Percentiles rank a stretch among this genome's conserved stretches.
These are phyloP conservation scores for Odocoileus virginianus DNA, from an alignment of 2,113 vertebrate genomes.

Conservation along the genomic window DNA sequence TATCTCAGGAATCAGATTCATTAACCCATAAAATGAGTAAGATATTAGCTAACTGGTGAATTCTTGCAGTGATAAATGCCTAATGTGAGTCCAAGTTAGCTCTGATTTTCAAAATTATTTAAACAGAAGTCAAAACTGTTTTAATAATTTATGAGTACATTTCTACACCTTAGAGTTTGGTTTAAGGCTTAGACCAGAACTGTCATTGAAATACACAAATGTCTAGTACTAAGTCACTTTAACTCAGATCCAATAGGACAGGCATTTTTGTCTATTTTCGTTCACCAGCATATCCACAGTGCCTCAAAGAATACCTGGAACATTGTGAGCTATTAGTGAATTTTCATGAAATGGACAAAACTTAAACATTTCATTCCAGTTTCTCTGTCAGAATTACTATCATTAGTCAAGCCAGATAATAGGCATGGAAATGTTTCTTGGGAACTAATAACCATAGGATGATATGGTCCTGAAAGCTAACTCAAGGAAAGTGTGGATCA, in stretches of 20 bases:
- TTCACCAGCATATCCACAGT: not conserved
- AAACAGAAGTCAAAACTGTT: not conserved
- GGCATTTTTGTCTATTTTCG: not conserved
- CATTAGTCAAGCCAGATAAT: not conserved
- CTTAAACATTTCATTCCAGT: not conserved
- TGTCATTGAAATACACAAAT: not conserved
- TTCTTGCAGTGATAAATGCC: conserved; percentile 33
- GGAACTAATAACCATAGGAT: not conserved
- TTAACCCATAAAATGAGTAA: conserved; percentile 33
- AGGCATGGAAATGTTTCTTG: not conserved
- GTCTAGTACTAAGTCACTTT: not conserved
- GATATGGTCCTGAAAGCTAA: not conserved
- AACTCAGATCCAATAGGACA: not conserved
- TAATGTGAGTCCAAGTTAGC: not conserved
- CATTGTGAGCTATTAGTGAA: not conserved
- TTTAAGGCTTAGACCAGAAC: not conserved
- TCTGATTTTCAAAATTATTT: conserved; percentile 44
- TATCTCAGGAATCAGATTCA: conserved; percentile 28
- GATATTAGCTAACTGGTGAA: not conserved
- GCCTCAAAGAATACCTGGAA: not conserved
- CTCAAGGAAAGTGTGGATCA: not conserved
- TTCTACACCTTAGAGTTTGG: not conserved
- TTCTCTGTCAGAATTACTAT: not conserved
- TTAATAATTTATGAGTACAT: not conserved
- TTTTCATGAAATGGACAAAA: not conserved